Percentiles rank a stretch among this genome's conserved stretches.
These are phyloP conservation scores for Protodeltote pygarga DNA, from an alignment of 2,888 invertebrate genomes.

Conservation along the genomic window DNA sequence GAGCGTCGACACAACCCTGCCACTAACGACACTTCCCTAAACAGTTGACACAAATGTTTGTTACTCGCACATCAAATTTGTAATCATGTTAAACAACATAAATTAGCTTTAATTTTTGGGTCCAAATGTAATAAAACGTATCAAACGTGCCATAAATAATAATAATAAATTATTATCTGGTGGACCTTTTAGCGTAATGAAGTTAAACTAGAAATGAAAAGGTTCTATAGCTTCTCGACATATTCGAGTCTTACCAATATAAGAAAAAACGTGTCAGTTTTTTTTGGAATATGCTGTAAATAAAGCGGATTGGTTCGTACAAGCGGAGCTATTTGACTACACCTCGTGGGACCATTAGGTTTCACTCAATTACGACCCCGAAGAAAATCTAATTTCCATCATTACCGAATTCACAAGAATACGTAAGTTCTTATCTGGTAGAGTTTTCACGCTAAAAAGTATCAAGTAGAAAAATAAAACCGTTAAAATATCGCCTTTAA, in stretches of 20 bases:
- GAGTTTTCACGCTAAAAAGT: too few relatives aligned
- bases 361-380: slow-evolving; percentile 40
- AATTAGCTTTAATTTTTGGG: slow-evolving; percentile 47
- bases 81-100: too few relatives aligned
- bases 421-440: too few relatives aligned
- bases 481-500: too few relatives aligned
- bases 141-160: slow-evolving; percentile 34
- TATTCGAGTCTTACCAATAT: too few relatives aligned
- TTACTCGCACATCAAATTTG: slow-evolving; percentile 41
- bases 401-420: too few relatives aligned
- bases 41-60: slow-evolving; percentile 40
- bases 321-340: slow-evolving; percentile 39
- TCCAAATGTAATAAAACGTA: slow-evolving; percentile 47
- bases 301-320: slow-evolving; percentile 31
- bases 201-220: slow-evolving; percentile 10
- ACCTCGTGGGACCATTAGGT: slow-evolving; percentile 41
- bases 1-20: slow-evolving; percentile 21
- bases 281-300: slow-evolving; percentile 20
- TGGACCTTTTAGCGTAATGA: slow-evolving; percentile 3
- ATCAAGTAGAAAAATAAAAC: too few relatives aligned
- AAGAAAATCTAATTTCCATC: slow-evolving; percentile 41
- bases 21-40: slow-evolving; percentile 30
- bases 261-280: too few relatives aligned
- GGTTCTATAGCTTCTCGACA: slow-evolving; percentile 17
- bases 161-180: slow-evolving; percentile 35